These are phyloP conservation scores for Perognathus longimembris DNA, from an alignment of 2,113 vertebrate genomes.

Conservation along the genomic window DNA sequence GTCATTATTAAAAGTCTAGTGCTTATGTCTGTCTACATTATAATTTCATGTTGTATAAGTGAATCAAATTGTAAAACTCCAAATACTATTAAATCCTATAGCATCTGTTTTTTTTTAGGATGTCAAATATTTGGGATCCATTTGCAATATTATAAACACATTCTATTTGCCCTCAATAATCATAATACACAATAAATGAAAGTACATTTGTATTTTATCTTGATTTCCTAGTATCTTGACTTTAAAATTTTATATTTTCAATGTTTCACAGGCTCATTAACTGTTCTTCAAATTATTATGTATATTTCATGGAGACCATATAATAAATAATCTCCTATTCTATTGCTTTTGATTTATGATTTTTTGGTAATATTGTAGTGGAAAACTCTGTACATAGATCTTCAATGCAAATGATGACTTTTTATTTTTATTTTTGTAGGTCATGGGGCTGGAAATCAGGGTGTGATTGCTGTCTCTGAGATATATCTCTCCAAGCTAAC, in stretches of 20 bases:
- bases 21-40: not conserved
- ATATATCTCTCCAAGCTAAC: no score
- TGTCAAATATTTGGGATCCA: not conserved
- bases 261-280: not conserved
- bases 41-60: not conserved
- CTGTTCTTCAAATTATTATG: not conserved
- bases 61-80: not conserved
- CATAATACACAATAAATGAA: not conserved
- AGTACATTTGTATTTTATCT: constrained; percentile 35
- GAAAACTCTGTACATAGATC: not conserved
- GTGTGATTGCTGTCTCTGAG: no score
- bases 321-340: not conserved
- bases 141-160: constrained; percentile 8
- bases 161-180: not conserved
- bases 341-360: not conserved
- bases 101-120: not conserved
- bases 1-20: not conserved
- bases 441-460: no score
- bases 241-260: constrained; percentile 5
- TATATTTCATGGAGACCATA: not conserved
- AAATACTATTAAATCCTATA: not conserved
- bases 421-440: no score
- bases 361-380: constrained; percentile 6
- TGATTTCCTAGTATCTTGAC: not conserved
- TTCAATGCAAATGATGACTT: not conserved